Conservation (phyloP, 2,888 invertebrate species). For the Sceliomorpha sp. region DNA sequence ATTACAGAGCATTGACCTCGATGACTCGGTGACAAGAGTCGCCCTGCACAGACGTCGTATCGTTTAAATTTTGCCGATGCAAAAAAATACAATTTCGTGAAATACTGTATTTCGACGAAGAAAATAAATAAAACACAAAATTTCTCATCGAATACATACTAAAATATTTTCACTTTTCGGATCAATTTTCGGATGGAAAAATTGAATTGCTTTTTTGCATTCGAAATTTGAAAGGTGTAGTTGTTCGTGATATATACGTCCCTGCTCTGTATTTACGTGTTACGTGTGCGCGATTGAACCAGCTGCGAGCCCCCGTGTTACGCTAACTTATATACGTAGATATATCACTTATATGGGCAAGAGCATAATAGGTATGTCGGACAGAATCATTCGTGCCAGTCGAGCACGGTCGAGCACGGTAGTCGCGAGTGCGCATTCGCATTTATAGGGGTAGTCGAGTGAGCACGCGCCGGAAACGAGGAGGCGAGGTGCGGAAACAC, state of each 20-base stretch:
- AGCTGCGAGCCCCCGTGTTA: conserved; percentile 15
- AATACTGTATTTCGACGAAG: too few relatives aligned
- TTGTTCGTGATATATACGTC: background rate
- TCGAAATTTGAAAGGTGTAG: too few relatives aligned
- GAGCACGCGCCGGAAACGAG: conserved; percentile 11
- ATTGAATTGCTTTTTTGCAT: too few relatives aligned
- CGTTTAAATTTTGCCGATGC: background rate
- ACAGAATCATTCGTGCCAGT: conserved; percentile 10
- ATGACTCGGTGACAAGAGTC: conserved; percentile 42
- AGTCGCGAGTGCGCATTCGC: conserved; percentile 9
- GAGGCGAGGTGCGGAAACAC: conserved; percentile 5
- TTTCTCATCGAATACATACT: too few relatives aligned
- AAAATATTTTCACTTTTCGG: too few relatives aligned
- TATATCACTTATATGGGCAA: conserved; percentile 15
- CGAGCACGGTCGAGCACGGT: conserved; percentile 11
- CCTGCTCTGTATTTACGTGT: too few relatives aligned
- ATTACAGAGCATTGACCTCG: conserved; percentile 52
- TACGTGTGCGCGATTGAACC: conserved; percentile 4
- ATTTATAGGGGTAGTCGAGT: background rate
- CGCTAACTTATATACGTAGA: conserved; percentile 10
- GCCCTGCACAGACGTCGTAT: conserved; percentile 11
- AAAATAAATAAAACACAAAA: too few relatives aligned
- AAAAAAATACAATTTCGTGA: too few relatives aligned
- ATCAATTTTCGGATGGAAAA: too few relatives aligned
- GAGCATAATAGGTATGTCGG: conserved; percentile 11